Percentiles rank a stretch among this genome's conserved stretches.
phyloP scores from a whole-genome alignment of 2,113 vertebrate genomes.

The Salvelinus namaycush region DNA sequence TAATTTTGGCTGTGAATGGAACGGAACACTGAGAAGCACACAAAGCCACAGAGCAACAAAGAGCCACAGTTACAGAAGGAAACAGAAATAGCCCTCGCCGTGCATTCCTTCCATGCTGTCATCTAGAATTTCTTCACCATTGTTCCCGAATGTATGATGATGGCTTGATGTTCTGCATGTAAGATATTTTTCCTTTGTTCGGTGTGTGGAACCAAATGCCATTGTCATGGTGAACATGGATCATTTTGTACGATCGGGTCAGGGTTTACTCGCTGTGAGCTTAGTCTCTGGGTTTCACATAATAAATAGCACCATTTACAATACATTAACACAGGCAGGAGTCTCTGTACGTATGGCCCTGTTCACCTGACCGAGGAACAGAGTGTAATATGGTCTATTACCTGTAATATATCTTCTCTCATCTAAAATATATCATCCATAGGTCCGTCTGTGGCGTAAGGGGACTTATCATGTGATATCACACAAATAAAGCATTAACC shows the following conservation, averaged over 20 bases:
- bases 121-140: slow-evolving; percentile 26
- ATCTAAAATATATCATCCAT: too few species aligned
- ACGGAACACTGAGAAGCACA: slow-evolving; percentile 32
- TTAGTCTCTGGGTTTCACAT: neutral
- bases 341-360: neutral
- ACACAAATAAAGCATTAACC: too few species aligned
- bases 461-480: too few species aligned
- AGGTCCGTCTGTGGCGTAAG: too few species aligned
- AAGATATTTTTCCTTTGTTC: slow-evolving; percentile 1
- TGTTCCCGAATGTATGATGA: slow-evolving; percentile 48
- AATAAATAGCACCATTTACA: neutral
- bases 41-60: neutral
- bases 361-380: neutral
- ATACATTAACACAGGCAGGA: neutral
- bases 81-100: neutral
- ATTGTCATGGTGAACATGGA: slow-evolving; percentile 47
- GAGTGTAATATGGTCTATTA: neutral
- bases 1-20: slow-evolving; percentile 35
- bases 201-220: slow-evolving; percentile 45
- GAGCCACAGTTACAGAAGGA: slow-evolving; percentile 13
- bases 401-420: too few species aligned
- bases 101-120: slow-evolving; percentile 42
- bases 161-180: slow-evolving; percentile 48
- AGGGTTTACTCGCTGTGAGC: slow-evolving; percentile 15
- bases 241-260: slow-evolving; percentile 31